Conservation (phyloP, 2,888 invertebrate species). For the Scrobipalpa costella region DNA sequence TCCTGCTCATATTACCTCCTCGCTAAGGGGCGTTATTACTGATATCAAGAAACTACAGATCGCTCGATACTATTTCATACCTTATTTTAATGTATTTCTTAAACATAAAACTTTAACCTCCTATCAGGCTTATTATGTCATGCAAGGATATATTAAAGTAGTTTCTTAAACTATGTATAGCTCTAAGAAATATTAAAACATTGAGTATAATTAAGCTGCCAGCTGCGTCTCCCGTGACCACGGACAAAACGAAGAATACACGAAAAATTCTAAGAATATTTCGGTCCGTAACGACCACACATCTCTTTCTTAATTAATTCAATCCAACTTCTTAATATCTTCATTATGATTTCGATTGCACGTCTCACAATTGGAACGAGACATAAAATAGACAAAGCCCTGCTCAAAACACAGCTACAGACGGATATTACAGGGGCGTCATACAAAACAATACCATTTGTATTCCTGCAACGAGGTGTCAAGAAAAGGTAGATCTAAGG, state of each 20-base stretch:
- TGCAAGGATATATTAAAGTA: too few species aligned
- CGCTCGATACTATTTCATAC: background rate
- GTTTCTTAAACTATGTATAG: too few species aligned
- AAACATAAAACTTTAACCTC: background rate
- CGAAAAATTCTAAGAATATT: too few species aligned
- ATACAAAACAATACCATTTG: constrained; percentile 17
- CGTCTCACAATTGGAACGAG: constrained; percentile 23
- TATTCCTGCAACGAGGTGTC: constrained; percentile 9
- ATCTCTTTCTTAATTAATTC: background rate
- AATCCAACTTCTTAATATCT: constrained; percentile 23
- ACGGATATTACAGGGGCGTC: background rate
- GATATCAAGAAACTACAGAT: background rate
- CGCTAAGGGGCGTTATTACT: constrained; percentile 38
- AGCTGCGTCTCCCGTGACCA: background rate
- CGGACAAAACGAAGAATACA: background rate
- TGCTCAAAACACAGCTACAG: background rate
- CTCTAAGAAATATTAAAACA: too few species aligned
- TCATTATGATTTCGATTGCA: constrained; percentile 44
- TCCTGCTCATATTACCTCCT: constrained; percentile 42
- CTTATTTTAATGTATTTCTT: too few species aligned
- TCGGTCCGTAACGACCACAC: too few species aligned
- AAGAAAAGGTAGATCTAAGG: background rate
- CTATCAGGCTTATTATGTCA: too few species aligned
- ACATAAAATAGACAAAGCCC: constrained; percentile 8
- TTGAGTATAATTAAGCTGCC: background rate